Evolutionary conservation across 1,140 invertebrate species (phyloP), one percentile per base, ranked within the genome.

Genomic region (Dendroctonus ponderosae): DNA sequence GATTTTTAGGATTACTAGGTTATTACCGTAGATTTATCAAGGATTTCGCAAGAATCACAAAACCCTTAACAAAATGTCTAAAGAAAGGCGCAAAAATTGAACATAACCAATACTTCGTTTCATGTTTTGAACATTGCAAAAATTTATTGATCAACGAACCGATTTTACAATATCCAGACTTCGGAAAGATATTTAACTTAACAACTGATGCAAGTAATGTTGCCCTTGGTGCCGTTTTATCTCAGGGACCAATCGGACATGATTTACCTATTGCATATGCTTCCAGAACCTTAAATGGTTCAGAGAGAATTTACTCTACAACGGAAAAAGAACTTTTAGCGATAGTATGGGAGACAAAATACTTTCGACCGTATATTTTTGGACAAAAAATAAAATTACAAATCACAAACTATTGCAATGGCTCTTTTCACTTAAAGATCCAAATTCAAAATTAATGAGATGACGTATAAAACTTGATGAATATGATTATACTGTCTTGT

Each of bases 101-200:
- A 26, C 26, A 26, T 26, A 26, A 26, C 26, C 26, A 26, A 26
- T 1, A 26, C 26, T 26, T 26, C 26, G 26, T 26, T 26, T 26
- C 26, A 26, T 26, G 26, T 26, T 26, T 26, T 26, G 26, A 26
- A 26, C 26, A 26, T 26, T 26, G 26, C 26, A 26, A 70, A 64
- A 71, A 63, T 49, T 11, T 71, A 49, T 43, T 69, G 37, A 67
- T 46, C 44, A 60, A 70, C 39, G 59, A 69, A 37, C 68, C 69
- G 48, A 63, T 75, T 12, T 48, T 78, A 40, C 48, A 70, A 59
- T 72, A 73, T 46, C 74, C 74, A 8, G 71, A 77, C 71, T 72
- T 76, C 57, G 56, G 40, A 7, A 64, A 73, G 67, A 63, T 67
- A 9, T 78, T 79, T 61, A 70, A 72, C 61, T n/a, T 80, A 26